Evolutionary conservation across 2,797 vertebrate species (phyloP).

Genomic region (Clangula hyemalis): DNA sequence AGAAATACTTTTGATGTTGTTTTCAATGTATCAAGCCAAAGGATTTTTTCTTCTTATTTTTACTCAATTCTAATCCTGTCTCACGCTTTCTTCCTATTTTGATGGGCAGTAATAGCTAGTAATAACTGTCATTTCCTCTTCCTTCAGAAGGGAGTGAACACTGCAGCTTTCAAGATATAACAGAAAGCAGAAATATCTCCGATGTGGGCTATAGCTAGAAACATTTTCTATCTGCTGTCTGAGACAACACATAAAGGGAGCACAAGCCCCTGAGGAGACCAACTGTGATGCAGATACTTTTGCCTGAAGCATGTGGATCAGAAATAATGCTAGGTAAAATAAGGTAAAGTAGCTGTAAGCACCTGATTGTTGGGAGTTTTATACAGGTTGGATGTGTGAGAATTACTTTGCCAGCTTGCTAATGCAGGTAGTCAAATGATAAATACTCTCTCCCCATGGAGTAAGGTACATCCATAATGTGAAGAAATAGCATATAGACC

Average conservation of each 20-base stretch:
- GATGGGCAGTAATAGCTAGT: background rate
- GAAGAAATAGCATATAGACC: background rate
- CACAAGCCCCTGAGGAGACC: background rate
- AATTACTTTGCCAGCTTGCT: constrained; percentile 12
- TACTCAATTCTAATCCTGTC: background rate
- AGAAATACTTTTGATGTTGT: background rate
- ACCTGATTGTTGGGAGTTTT: background rate
- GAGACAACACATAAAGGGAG: constrained; percentile 3
- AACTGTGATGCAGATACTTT: constrained; percentile 31
- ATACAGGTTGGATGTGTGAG: background rate
- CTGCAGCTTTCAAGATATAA: constrained; percentile 17
- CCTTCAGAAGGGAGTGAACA: constrained; percentile 6
- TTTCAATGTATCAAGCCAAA: background rate
- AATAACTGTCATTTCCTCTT: constrained; percentile 66
- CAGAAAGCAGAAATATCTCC: constrained; percentile 20
- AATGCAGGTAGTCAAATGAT: background rate
- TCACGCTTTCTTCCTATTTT: constrained; percentile 30
- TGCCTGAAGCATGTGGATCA: constrained; percentile 24
- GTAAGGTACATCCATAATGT: background rate
- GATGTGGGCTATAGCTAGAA: background rate
- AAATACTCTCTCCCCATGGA: background rate
- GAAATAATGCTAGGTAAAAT: constrained; percentile 2
- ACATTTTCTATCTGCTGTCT: constrained; percentile 7
- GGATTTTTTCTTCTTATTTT: background rate
- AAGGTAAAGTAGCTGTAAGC: constrained; percentile 9